phyloP scores from a whole-genome alignment of 2,113 vertebrate species.

The Periophthalmus modestus region DNA sequence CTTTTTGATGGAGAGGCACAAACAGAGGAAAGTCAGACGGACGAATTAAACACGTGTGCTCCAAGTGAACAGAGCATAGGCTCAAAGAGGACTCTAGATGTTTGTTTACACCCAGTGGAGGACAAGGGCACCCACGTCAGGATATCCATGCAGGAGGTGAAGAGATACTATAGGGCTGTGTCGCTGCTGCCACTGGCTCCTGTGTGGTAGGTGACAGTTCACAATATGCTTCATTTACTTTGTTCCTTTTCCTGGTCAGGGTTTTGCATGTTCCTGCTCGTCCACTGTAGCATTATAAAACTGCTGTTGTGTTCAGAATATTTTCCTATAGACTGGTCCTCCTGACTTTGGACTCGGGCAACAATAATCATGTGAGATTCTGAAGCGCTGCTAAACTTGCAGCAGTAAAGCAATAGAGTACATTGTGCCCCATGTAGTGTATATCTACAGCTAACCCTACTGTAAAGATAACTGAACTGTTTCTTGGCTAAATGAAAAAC shows the following conservation, averaged over 20 bases:
- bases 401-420: not conserved
- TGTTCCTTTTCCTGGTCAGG: not conserved
- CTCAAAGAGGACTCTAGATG: conserved; percentile 15
- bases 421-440: not conserved
- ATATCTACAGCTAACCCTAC: not conserved
- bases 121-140: conserved; percentile 39
- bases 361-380: not conserved
- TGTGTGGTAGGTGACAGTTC: conserved; percentile 67
- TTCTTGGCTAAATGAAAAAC: too few species aligned
- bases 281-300: not conserved
- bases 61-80: conserved; percentile 6
- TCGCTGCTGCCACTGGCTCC: conserved; percentile 67
- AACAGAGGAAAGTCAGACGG: conserved; percentile 19
- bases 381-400: not conserved
- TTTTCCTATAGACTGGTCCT: too few species aligned
- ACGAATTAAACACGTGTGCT: conserved; percentile 16
- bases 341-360: not conserved
- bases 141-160: conserved; percentile 72
- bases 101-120: conserved; percentile 46
- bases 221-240: not conserved
- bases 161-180: conserved; percentile 69
- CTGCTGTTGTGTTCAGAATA: not conserved
- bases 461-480: not conserved
- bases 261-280: not conserved
- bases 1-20: not conserved